phyloP scores from a whole-genome alignment of 2,888 invertebrate species.

The Andrena dorsata region DNA sequence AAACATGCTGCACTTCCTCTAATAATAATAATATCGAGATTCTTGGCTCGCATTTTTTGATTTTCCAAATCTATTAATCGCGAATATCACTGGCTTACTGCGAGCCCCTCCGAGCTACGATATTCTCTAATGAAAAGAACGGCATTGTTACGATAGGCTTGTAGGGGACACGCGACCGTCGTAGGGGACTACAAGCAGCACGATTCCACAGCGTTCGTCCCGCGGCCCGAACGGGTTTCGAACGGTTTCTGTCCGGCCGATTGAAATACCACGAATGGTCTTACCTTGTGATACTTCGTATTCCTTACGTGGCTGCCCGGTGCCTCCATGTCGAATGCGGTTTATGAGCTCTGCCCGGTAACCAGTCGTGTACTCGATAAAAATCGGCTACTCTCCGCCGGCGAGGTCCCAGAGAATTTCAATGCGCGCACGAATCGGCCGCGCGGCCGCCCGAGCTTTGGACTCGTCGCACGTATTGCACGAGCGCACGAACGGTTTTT shows the following conservation, averaged over 20 bases:
- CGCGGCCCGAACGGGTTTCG: constrained; percentile 43
- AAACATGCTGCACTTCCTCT: too few relatives aligned
- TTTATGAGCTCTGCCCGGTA: constrained; percentile 69
- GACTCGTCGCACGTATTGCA: constrained; percentile 70
- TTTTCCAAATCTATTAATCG: background rate
- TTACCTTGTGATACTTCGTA: constrained; percentile 69
- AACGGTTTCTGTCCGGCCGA: constrained; percentile 60
- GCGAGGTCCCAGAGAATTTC: constrained; percentile 71
- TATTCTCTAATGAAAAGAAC: constrained; percentile 9
- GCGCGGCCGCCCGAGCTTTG: constrained; percentile 50
- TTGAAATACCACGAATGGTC: constrained; percentile 63
- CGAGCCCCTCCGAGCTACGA: background rate
- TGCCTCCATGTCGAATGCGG: constrained; percentile 73
- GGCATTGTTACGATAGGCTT: background rate
- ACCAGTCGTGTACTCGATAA: constrained; percentile 75
- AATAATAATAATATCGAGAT: too few relatives aligned
- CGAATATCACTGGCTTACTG: background rate
- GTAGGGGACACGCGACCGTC: constrained; percentile 38
- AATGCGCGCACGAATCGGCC: constrained; percentile 70
- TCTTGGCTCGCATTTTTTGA: background rate
- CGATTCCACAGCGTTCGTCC: constrained; percentile 41
- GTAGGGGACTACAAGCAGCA: constrained; percentile 49
- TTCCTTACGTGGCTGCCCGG: constrained; percentile 64
- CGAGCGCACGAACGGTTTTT: constrained; percentile 65
- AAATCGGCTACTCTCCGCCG: constrained; percentile 71